phyloP scores from a whole-genome alignment of 2,888 invertebrate genomes.

The Tortricodes alternella region DNA sequence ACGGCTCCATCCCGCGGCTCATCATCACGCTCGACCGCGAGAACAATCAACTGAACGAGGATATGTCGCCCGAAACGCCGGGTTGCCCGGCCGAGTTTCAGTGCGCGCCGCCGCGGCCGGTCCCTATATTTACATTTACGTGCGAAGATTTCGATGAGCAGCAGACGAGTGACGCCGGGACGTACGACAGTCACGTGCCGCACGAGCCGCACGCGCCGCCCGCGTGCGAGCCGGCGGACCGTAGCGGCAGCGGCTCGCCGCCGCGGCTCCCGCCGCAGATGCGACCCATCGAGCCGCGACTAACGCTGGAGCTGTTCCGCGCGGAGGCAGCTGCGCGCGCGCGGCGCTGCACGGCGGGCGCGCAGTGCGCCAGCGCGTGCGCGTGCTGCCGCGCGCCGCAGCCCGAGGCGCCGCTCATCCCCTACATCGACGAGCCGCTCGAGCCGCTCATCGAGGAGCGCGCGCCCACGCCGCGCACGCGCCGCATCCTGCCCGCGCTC shows the following conservation, averaged over 20 bases:
- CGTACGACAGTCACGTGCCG: slow-evolving; percentile 45
- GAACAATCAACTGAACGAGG: slow-evolving; percentile 65
- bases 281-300: slow-evolving; percentile 68
- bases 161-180: slow-evolving; percentile 43
- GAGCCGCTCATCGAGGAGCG: slow-evolving; percentile 75
- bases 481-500: slow-evolving; percentile 70
- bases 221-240: slow-evolving; percentile 52
- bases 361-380: slow-evolving; percentile 73
- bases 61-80: slow-evolving; percentile 68
- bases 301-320: slow-evolving; percentile 66
- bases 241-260: slow-evolving; percentile 47
- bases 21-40: slow-evolving; percentile 71
- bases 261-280: slow-evolving; percentile 69
- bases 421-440: slow-evolving; percentile 74
- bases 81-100: slow-evolving; percentile 64
- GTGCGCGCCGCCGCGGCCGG: slow-evolving; percentile 49
- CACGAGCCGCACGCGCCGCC: slow-evolving; percentile 56
- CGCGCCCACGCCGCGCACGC: slow-evolving; percentile 62
- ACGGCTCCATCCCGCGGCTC: slow-evolving; percentile 71
- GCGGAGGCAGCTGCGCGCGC: slow-evolving; percentile 49
- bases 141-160: slow-evolving; percentile 71
- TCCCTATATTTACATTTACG: slow-evolving; percentile 73
- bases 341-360: slow-evolving; percentile 62
- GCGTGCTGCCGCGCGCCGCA: slow-evolving; percentile 76
- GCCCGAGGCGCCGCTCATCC: slow-evolving; percentile 69